These are phyloP conservation scores for Calephelis perditalis DNA, from an alignment of 2,888 invertebrate species.

Conservation along the genomic window DNA sequence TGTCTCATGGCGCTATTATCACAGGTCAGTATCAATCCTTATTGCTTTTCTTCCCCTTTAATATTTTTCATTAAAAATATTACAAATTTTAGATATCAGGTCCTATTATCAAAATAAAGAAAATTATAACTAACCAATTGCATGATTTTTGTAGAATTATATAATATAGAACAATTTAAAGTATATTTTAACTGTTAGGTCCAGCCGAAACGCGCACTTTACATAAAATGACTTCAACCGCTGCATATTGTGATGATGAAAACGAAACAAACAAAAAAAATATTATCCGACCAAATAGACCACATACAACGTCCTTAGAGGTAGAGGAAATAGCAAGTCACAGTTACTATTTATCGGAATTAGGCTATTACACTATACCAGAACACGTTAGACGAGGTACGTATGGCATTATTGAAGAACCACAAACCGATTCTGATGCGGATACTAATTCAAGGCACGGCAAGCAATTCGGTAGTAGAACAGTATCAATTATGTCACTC, in stretches of 20 bases:
- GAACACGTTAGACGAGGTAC: conserved; percentile 63
- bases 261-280: conserved; percentile 63
- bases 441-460: conserved; percentile 56
- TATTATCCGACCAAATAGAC: conserved; percentile 64
- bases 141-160: neutral
- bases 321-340: conserved; percentile 80
- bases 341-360: conserved; percentile 76
- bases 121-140: neutral
- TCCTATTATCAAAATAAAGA: conserved; percentile 54
- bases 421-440: conserved; percentile 71
- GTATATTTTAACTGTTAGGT: conserved; percentile 77
- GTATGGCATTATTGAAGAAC: conserved; percentile 73
- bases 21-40: conserved; percentile 78
- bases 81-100: conserved; percentile 30
- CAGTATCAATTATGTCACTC: conserved; percentile 81
- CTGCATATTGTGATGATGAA: conserved; percentile 78
- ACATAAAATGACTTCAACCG: conserved; percentile 81
- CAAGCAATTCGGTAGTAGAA: conserved; percentile 60
- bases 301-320: conserved; percentile 73
- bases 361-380: conserved; percentile 64
- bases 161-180: conserved; percentile 7
- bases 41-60: conserved; percentile 49
- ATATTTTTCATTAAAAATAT: conserved; percentile 9
- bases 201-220: conserved; percentile 82
- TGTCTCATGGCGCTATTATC: conserved; percentile 79